phyloP scores from a whole-genome alignment of 2,797 vertebrate genomes.

The Esox lucius region DNA sequence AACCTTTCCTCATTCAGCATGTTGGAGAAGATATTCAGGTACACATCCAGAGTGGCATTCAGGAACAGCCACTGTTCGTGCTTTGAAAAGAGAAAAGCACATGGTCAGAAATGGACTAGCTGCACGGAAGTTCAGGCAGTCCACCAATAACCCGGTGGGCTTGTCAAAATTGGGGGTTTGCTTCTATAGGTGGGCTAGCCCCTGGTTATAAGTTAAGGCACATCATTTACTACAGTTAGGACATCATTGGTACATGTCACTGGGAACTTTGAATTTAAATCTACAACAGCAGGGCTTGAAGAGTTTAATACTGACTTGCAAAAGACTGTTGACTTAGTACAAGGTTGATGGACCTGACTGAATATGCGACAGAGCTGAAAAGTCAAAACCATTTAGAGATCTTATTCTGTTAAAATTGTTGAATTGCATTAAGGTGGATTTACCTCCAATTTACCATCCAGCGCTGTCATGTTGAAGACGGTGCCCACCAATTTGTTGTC shows the following conservation, averaged over 20 bases:
- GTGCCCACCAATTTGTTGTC: not conserved
- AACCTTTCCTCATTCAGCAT: constrained; percentile 9
- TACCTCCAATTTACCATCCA: not conserved
- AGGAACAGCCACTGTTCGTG: constrained; percentile 22
- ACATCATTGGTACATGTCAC: not conserved
- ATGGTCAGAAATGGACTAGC: not conserved
- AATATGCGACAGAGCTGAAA: not conserved
- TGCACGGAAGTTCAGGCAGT: no score
- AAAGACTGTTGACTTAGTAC: no score
- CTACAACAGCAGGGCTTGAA: not conserved
- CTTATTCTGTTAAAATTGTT: not conserved
- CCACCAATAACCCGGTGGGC: no score
- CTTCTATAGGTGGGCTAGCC: no score
- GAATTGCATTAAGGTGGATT: not conserved
- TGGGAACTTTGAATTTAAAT: not conserved
- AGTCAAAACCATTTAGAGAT: not conserved
- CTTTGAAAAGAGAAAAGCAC: not conserved
- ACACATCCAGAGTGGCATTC: constrained; percentile 16
- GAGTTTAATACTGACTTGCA: no score
- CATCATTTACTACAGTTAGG: not conserved
- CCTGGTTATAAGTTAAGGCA: not conserved
- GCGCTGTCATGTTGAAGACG: not conserved
- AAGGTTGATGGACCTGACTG: no score
- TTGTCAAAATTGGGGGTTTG: no score
- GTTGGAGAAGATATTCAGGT: constrained; percentile 19